phyloP scores from a whole-genome alignment of 2,888 invertebrate species.

The Epistrophe grossulariae region DNA sequence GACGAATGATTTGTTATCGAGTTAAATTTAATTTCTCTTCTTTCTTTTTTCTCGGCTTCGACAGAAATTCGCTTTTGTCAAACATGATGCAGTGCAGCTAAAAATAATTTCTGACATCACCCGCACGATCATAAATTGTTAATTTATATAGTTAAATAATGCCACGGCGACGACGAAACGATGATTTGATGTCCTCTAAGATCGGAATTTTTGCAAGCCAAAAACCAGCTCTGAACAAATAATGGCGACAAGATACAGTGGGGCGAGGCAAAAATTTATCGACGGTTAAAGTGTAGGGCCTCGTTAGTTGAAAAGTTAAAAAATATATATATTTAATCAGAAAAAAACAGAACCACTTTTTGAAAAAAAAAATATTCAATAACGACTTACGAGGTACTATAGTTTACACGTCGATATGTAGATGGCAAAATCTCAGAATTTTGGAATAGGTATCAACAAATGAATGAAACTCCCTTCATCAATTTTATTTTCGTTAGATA shows the following conservation, averaged over 20 bases:
- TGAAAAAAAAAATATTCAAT: too few species aligned
- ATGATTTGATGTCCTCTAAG: conserved; percentile 22
- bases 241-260: conserved; percentile 10
- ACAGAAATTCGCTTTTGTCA: conserved; percentile 51
- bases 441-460: too few species aligned
- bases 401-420: too few species aligned
- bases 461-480: too few species aligned
- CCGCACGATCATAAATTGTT: conserved; percentile 59
- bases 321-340: too few species aligned
- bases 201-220: conserved; percentile 49
- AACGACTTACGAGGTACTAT: too few species aligned
- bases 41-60: conserved; percentile 5
- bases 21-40: conserved; percentile 42
- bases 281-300: too few species aligned
- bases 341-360: too few species aligned
- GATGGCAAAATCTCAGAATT: too few species aligned
- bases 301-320: too few species aligned
- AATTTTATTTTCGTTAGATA: too few species aligned
- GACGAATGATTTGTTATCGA: conserved; percentile 51
- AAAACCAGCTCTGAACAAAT: neutral
- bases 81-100: conserved; percentile 4
- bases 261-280: too few species aligned
- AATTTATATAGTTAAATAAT: conserved; percentile 44
- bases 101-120: conserved; percentile 69
- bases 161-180: conserved; percentile 2